phyloP scores from a whole-genome alignment of 2,888 invertebrate species.

The Papilio gigon region DNA sequence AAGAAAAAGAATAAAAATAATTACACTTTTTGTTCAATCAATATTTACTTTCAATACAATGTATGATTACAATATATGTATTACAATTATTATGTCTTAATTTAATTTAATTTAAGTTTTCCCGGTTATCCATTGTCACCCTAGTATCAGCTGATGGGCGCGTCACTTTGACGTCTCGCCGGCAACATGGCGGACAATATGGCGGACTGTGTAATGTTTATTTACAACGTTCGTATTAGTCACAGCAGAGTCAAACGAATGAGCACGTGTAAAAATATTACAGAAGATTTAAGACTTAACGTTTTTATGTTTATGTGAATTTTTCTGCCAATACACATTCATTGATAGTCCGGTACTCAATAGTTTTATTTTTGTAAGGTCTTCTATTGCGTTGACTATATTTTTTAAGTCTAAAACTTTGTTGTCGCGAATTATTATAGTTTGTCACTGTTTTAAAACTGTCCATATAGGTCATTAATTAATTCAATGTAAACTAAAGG shows the following conservation, averaged over 20 bases:
- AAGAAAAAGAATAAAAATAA: too few relatives aligned
- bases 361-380: background rate
- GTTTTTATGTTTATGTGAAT: slow-evolving; percentile 3
- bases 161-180: slow-evolving; percentile 69
- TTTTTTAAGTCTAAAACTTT: too few relatives aligned
- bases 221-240: slow-evolving; percentile 61
- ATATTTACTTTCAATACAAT: too few relatives aligned
- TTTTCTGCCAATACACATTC: slow-evolving; percentile 19
- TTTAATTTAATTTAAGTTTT: background rate
- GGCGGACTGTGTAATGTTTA: slow-evolving; percentile 65
- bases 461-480: too few relatives aligned
- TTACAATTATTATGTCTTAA: too few relatives aligned
- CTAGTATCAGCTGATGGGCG: slow-evolving; percentile 63
- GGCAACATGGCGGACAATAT: slow-evolving; percentile 72
- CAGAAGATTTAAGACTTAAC: slow-evolving; percentile 20
- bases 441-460: too few relatives aligned
- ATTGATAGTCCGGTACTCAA: slow-evolving; percentile 29
- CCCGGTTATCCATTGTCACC: background rate
- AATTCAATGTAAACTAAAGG: too few relatives aligned
- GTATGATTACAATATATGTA: too few relatives aligned
- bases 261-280: slow-evolving; percentile 37
- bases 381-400: background rate
- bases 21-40: too few relatives aligned
- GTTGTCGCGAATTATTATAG: background rate
- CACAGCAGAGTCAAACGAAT: slow-evolving; percentile 42